Percentiles rank a stretch among this genome's conserved stretches.
phyloP scores from a whole-genome alignment of 1,140 invertebrate species.

The Drosophila funebris region DNA sequence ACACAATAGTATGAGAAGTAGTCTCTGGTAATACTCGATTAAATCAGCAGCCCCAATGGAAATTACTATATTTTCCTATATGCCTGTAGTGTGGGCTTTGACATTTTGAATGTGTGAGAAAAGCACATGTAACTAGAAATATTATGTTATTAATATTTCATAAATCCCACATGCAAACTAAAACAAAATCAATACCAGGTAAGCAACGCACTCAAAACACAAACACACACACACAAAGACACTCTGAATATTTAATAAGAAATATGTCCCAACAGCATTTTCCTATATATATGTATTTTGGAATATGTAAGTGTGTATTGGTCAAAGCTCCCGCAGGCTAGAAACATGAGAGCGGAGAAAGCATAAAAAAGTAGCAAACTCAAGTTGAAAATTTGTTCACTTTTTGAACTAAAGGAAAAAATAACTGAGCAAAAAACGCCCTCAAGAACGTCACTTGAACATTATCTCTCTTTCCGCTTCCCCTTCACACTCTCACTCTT shows the following conservation, averaged over 20 bases:
- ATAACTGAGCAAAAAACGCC: constrained; percentile 37
- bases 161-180: constrained; percentile 75
- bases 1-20: background rate
- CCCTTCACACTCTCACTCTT: background rate
- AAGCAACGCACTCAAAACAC: background rate
- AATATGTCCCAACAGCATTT: constrained; percentile 8
- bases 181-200: constrained; percentile 75
- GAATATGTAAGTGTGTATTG: background rate
- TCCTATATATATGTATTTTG: background rate
- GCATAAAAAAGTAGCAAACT: constrained; percentile 15
- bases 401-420: background rate
- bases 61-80: constrained; percentile 21
- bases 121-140: constrained; percentile 46
- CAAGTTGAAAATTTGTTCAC: constrained; percentile 35
- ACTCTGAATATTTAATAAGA: constrained; percentile 42
- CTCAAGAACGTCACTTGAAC: constrained; percentile 30
- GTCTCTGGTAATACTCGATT: constrained; percentile 2
- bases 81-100: background rate
- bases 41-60: constrained; percentile 23
- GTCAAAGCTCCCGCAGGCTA: background rate
- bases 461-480: constrained; percentile 4
- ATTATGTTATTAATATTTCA: constrained; percentile 75
- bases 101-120: constrained; percentile 18
- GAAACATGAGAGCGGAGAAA: background rate
- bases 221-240: background rate